These are phyloP conservation scores for Saccostrea echinata DNA, from an alignment of 1,140 invertebrate species.

Conservation along the genomic window DNA sequence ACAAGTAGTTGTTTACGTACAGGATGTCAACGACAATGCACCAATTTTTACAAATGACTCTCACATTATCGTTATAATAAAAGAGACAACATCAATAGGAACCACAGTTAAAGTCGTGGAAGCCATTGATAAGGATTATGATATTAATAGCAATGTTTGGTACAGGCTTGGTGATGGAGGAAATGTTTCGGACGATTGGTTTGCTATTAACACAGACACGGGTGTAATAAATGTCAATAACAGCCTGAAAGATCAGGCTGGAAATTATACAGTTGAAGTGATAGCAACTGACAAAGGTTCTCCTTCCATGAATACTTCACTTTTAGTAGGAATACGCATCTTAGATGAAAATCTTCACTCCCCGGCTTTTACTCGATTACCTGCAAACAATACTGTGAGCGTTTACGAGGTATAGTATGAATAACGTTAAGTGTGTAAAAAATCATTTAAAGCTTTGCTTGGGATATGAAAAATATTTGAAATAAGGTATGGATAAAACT, in stretches of 20 bases:
- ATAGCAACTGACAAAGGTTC: neutral
- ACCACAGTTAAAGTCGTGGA: neutral
- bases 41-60: neutral
- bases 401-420: neutral
- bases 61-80: neutral
- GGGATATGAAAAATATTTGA: no score
- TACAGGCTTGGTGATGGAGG: neutral
- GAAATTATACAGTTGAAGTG: neutral
- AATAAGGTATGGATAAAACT: no score
- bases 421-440: neutral
- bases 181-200: neutral
- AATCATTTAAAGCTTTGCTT: no score
- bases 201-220: neutral
- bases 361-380: neutral
- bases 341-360: neutral
- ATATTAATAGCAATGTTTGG: neutral
- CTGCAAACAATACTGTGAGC: neutral
- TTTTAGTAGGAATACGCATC: neutral
- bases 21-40: constrained; percentile 17
- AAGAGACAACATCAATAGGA: neutral
- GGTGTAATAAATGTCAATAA: neutral
- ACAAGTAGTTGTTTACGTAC: neutral
- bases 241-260: neutral
- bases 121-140: neutral
- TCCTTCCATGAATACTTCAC: neutral